phyloP scores from a whole-genome alignment of 2,797 vertebrate species.

The Anabacerthia variegaticeps region DNA sequence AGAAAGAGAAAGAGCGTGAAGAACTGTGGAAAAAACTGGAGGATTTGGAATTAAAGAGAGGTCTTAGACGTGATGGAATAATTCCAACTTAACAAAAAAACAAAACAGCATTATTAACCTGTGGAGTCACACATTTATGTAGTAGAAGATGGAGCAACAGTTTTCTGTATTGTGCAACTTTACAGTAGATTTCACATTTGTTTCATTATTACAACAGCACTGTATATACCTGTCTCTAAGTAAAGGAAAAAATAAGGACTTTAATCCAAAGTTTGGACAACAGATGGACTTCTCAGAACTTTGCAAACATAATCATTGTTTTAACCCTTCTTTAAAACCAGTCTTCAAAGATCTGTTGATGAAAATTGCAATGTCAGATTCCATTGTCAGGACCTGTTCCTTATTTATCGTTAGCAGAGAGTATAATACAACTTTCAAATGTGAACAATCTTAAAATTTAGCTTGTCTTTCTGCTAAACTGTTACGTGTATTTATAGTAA shows the following conservation, averaged over 20 bases:
- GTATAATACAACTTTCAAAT: constrained; percentile 82
- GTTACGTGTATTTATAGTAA: constrained; percentile 86
- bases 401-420: constrained; percentile 86
- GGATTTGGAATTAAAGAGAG: constrained; percentile 97
- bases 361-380: constrained; percentile 81
- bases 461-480: constrained; percentile 86
- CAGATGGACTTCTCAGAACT: constrained; percentile 89
- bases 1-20: constrained; percentile 98
- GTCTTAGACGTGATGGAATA: constrained; percentile 95
- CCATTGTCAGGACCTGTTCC: constrained; percentile 81
- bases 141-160: constrained; percentile 88
- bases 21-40: constrained; percentile 99
- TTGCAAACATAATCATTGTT: constrained; percentile 87
- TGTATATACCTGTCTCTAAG: constrained; percentile 96
- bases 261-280: constrained; percentile 86
- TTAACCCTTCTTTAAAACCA: constrained; percentile 82
- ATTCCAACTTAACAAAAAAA: constrained; percentile 94
- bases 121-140: constrained; percentile 86
- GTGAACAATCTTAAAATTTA: constrained; percentile 84
- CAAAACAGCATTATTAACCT: constrained; percentile 82
- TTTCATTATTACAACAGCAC: constrained; percentile 99
- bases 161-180: constrained; percentile 97
- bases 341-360: constrained; percentile 81
- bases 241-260: constrained; percentile 88
- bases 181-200: constrained; percentile 98